A percentile compares a stretch with the other conserved stretches of the same genome.
These are phyloP conservation scores for Haliclona indistincta DNA, from an alignment of 37 sponge, comb jelly and placozoan species.

Conservation along the genomic window DNA sequence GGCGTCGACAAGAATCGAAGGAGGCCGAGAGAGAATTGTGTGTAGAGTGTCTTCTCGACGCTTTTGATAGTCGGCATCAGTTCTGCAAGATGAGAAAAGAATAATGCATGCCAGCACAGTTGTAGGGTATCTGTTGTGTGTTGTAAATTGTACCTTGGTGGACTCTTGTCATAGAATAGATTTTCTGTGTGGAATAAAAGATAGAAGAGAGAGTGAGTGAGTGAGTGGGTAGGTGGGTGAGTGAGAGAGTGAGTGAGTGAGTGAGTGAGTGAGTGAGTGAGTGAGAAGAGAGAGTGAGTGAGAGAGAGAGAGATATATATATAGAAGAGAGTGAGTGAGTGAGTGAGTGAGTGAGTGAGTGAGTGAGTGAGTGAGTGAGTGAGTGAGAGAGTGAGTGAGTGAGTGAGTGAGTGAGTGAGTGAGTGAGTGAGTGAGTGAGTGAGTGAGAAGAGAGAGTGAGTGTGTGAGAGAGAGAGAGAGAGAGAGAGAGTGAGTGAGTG, in stretches of 20 bases:
- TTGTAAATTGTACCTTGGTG: constrained; percentile 22
- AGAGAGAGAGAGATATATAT: too few relatives aligned
- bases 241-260: too few relatives aligned
- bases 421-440: constrained; percentile 22
- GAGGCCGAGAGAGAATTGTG: constrained; percentile 4
- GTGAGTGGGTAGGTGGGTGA: too few relatives aligned
- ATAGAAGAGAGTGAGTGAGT: too few relatives aligned
- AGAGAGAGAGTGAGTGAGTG: not conserved
- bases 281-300: not conserved
- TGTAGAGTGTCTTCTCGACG: constrained; percentile 5
- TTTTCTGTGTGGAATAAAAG: constrained; percentile 6
- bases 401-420: constrained; percentile 10
- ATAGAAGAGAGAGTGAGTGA: not conserved
- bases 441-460: too few relatives aligned
- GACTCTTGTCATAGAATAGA: constrained; percentile 27
- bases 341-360: not conserved
- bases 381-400: not conserved
- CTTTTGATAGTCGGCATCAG: constrained; percentile 5
- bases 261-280: not conserved
- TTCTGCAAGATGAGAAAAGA: not conserved
- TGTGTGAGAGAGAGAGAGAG: not conserved
- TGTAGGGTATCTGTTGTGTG: not conserved
- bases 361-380: not conserved
- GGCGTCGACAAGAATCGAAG: constrained; percentile 10
- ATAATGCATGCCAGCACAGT: not conserved